A percentile compares a stretch with the other conserved stretches of the same genome.
These are phyloP conservation scores for Chironomus striatipennis DNA, from an alignment of 1,140 invertebrate species.

Conservation along the genomic window DNA sequence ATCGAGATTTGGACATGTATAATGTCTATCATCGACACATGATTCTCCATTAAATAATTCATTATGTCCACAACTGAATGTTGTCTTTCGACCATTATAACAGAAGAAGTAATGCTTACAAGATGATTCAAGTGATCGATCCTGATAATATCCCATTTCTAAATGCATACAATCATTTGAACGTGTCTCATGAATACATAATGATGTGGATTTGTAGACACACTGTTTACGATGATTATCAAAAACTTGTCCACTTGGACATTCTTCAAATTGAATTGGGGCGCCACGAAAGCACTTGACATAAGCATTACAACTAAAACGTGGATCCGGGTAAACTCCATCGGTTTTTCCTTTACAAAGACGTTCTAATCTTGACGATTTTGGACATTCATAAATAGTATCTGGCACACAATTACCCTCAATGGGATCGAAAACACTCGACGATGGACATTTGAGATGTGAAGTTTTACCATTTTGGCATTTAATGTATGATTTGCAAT, in stretches of 20 bases:
- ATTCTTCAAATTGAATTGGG: slow-evolving; percentile 24
- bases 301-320: slow-evolving; percentile 25
- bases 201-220: neutral
- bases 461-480: slow-evolving; percentile 30
- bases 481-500: slow-evolving; percentile 35
- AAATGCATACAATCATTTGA: slow-evolving; percentile 41
- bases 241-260: slow-evolving; percentile 25
- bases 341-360: slow-evolving; percentile 30
- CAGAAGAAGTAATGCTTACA: slow-evolving; percentile 47
- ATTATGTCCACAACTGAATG: slow-evolving; percentile 40
- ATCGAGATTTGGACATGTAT: slow-evolving; percentile 43
- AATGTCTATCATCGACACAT: slow-evolving; percentile 37
- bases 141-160: slow-evolving; percentile 43
- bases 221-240: slow-evolving; percentile 24
- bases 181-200: slow-evolving; percentile 25
- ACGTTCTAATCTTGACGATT: slow-evolving; percentile 34
- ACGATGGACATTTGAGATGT: slow-evolving; percentile 32
- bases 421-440: slow-evolving; percentile 34
- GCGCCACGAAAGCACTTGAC: slow-evolving; percentile 25
- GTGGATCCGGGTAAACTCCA: slow-evolving; percentile 28
- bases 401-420: slow-evolving; percentile 34
- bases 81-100: slow-evolving; percentile 38
- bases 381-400: slow-evolving; percentile 28
- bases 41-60: slow-evolving; percentile 44
- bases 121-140: slow-evolving; percentile 38